Percentiles rank a stretch among this genome's conserved stretches.
phyloP scores from a whole-genome alignment of 2,797 vertebrate species.

The Rhyacichthys aspro region DNA sequence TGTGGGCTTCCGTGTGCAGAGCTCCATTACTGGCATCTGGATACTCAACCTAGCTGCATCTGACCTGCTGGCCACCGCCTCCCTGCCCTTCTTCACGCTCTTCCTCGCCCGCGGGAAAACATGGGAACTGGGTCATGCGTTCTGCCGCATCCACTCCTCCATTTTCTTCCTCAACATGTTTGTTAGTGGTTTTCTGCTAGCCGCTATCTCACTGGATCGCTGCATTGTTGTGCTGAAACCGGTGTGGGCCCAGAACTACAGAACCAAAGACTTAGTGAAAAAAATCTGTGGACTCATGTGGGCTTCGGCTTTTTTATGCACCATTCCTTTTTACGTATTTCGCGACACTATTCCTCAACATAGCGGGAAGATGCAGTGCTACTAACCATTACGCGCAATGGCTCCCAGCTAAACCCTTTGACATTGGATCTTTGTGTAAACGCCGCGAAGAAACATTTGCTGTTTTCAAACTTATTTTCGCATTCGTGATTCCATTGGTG shows the following conservation, averaged over 20 bases:
- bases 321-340: constrained; percentile 71
- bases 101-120: constrained; percentile 63
- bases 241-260: constrained; percentile 71
- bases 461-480: constrained; percentile 58
- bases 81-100: constrained; percentile 70
- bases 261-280: constrained; percentile 33
- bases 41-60: constrained; percentile 74
- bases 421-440: constrained; percentile 17
- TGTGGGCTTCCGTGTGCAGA: constrained; percentile 67
- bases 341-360: constrained; percentile 34
- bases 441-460: constrained; percentile 52
- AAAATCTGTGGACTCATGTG: constrained; percentile 60
- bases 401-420: background rate
- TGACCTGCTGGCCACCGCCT: constrained; percentile 67
- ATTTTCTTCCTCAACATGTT: constrained; percentile 78
- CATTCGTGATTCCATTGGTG: constrained; percentile 68
- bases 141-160: constrained; percentile 70
- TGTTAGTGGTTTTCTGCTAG: constrained; percentile 68
- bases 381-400: constrained; percentile 56
- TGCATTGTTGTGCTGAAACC: constrained; percentile 69
- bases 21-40: constrained; percentile 71
- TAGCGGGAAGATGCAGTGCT: constrained; percentile 45
- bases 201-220: constrained; percentile 70
- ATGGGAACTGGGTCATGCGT: constrained; percentile 61
- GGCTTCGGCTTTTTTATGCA: constrained; percentile 61